Evolutionary conservation across 1,140 invertebrate genomes (phyloP), one percentile per base, ranked within the genome.

Genomic region (Helicoverpa armigera): DNA sequence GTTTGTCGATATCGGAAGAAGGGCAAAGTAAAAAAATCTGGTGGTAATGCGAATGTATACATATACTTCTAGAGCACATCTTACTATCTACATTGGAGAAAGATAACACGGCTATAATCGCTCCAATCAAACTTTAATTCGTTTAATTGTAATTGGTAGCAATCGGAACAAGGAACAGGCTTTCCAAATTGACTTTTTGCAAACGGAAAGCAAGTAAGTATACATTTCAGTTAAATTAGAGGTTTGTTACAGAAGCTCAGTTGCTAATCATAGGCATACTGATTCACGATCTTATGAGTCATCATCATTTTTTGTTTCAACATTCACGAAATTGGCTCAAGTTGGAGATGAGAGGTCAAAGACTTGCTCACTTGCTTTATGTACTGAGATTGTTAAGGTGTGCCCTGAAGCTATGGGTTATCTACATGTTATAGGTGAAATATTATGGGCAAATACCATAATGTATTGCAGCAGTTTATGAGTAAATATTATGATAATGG

Each of bases 221-320:
- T 67, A 10, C 63, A 67, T 67, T 67, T 67, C 43, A 12, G 63
- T 67, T 16, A 67, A 65, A 67, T 67, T 50, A 67, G 63, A 67
- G 63, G 63, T 48, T 67, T 50, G 63, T 16, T 18, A 13, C 63
- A 50, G 43, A 50, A 67, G n/a, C n/a, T 16, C 35, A 9, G 35
- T 43, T 50, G 43, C 63, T 67, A 67, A 67, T 67, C 35, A 67
- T 67, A 67, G 63, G 63, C 63, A 67, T 67, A 67, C 63, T 67
- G n/a, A 18, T 67, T 67, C 63, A 67, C 67, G 50, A 53, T 53
- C 29, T 70, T 18, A 53, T 70, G 67, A 70, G 18, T 70, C 67
- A 70, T 70, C 35, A 23, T 23, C 23, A 53, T 70, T 67, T 67
- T 67, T 67, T 67, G 67, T 70, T 53, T 31, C 67, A 23, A 70